Evolutionary conservation across 2,113 vertebrate genomes (phyloP).

Genomic region (Andinoacara biseriatus): DNA sequence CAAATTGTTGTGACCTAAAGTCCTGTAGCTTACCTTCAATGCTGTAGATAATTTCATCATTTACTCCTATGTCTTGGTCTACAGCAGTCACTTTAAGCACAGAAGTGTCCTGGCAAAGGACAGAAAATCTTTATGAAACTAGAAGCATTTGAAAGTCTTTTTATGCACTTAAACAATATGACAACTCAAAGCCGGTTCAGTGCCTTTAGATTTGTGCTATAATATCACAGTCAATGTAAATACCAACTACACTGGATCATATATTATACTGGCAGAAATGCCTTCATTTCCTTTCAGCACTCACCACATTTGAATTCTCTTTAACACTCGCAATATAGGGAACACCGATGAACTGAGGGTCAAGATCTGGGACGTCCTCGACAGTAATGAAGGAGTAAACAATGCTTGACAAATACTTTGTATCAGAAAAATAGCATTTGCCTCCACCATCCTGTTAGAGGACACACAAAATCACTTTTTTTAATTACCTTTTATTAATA

Average conservation of each 20-base stretch:
- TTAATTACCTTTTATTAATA: no score
- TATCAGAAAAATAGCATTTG: rapidly evolving
- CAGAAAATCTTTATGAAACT: neutral
- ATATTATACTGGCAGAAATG: neutral
- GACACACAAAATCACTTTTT: constrained; percentile 1
- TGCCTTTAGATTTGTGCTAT: neutral
- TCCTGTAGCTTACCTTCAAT: constrained; percentile 78
- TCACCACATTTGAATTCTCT: constrained; percentile 76
- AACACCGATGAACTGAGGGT: constrained; percentile 81
- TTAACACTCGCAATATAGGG: constrained; percentile 72
- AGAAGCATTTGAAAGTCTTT: neutral
- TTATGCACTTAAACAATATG: neutral
- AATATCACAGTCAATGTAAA: neutral
- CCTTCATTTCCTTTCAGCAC: constrained; percentile 6
- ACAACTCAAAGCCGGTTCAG: neutral
- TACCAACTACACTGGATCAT: neutral
- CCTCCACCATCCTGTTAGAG: constrained; percentile 83
- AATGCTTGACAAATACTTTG: neutral
- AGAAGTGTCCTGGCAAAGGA: constrained; percentile 59
- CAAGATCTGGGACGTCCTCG: constrained; percentile 80
- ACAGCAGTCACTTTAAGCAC: constrained; percentile 80
- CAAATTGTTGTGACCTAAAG: neutral
- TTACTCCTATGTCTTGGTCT: constrained; percentile 84
- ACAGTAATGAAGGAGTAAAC: constrained; percentile 80
- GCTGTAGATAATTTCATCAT: constrained; percentile 74